Conservation (phyloP, 2,888 invertebrate species). For the Nomada ferruginata region DNA sequence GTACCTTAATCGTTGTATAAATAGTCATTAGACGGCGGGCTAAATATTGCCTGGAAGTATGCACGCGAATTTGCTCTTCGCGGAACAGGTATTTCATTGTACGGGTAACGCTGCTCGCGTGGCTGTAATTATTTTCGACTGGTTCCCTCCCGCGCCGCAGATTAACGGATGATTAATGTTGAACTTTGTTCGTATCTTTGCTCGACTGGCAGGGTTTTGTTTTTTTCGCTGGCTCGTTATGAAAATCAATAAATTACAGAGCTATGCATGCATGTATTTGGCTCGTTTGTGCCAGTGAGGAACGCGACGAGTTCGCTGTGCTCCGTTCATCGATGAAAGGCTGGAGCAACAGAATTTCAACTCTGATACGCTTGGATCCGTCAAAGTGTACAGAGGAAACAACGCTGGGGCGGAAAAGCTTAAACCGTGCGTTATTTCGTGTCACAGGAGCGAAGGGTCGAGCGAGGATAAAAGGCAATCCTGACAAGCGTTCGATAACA, state of each 20-base stretch:
- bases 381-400: conserved; percentile 13
- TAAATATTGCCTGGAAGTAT: conserved; percentile 42
- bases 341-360: not conserved
- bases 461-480: conserved; percentile 36
- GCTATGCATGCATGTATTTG: no score
- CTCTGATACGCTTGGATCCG: conserved; percentile 16
- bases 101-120: not conserved
- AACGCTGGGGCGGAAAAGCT: not conserved
- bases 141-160: not conserved
- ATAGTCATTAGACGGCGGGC: conserved; percentile 54
- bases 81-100: not conserved
- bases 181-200: not conserved
- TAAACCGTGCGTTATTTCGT: conserved; percentile 30
- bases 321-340: not conserved
- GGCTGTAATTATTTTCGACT: conserved; percentile 33
- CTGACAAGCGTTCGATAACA: conserved; percentile 30
- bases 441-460: conserved; percentile 3
- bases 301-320: no score
- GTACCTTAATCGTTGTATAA: conserved; percentile 59
- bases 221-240: no score
- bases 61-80: not conserved
- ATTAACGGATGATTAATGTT: conserved; percentile 25
- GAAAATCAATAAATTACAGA: no score
- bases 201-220: not conserved
- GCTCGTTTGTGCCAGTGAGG: no score